Evolutionary conservation across 2,888 invertebrate species (phyloP).

Genomic region (Podabrus alpinus): DNA sequence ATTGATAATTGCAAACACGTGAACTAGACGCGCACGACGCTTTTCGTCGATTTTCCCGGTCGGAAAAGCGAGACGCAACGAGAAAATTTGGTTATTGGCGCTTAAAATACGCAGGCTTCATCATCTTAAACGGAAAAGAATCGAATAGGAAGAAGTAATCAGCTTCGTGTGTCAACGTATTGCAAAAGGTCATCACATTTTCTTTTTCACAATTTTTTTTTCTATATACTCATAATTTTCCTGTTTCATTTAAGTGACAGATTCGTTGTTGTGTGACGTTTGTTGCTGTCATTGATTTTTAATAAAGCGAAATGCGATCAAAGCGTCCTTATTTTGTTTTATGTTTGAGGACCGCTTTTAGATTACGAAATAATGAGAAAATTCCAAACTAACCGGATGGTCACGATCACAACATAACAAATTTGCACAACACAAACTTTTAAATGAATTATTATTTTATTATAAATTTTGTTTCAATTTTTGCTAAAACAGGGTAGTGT

Average conservation of each 20-base stretch:
- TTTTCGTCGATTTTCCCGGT: constrained; percentile 28
- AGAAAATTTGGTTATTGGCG: constrained; percentile 19
- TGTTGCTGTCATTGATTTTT: background rate
- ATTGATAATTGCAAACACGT: constrained; percentile 24
- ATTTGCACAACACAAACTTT: too few species aligned
- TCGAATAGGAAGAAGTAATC: constrained; percentile 1
- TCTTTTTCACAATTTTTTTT: background rate
- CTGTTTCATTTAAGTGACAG: background rate
- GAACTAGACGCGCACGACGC: constrained; percentile 14
- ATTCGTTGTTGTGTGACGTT: background rate
- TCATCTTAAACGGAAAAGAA: constrained; percentile 11
- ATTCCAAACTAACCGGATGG: background rate
- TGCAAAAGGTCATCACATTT: background rate
- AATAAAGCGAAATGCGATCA: background rate
- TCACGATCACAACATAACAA: background rate
- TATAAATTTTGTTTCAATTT: background rate
- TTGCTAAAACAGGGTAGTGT: background rate
- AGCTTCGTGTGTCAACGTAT: background rate
- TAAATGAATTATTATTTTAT: background rate
- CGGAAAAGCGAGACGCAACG: constrained; percentile 23
- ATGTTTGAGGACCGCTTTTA: background rate
- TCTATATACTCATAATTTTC: background rate
- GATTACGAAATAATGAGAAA: background rate
- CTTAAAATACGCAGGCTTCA: constrained; percentile 22
- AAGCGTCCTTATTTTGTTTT: background rate